A percentile compares a stretch with the other conserved stretches of the same genome.
These are phyloP conservation scores for Pararge aegeria DNA, from an alignment of 1,140 invertebrate genomes.

Conservation along the genomic window DNA sequence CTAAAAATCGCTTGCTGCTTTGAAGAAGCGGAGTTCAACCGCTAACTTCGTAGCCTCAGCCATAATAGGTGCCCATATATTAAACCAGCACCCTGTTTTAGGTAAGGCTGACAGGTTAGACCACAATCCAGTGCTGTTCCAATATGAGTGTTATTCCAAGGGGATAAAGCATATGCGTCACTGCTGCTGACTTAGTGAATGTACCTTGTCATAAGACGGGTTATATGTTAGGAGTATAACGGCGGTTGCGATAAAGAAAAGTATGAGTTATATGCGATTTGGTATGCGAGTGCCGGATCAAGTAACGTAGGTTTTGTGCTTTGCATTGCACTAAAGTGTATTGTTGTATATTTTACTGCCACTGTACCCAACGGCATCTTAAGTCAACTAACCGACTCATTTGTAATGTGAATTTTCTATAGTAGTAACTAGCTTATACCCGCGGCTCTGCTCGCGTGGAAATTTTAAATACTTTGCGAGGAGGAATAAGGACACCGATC, in stretches of 20 bases:
- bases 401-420: too few species aligned
- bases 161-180: slow-evolving; percentile 7
- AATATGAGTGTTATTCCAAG: slow-evolving; percentile 13
- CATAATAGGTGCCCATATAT: slow-evolving; percentile 44
- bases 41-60: not conserved
- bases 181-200: not conserved
- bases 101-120: slow-evolving; percentile 27
- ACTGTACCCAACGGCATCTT: too few species aligned
- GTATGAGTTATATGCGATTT: not conserved
- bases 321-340: too few species aligned
- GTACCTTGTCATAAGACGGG: slow-evolving; percentile 13
- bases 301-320: too few species aligned
- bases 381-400: too few species aligned
- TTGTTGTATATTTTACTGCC: too few species aligned
- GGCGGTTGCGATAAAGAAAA: slow-evolving; percentile 3
- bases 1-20: too few species aligned
- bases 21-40: not conserved
- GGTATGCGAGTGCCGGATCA: not conserved
- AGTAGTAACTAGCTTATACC: too few species aligned
- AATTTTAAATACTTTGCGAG: too few species aligned
- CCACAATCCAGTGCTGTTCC: slow-evolving; percentile 10
- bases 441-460: too few species aligned
- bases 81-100: slow-evolving; percentile 37
- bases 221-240: slow-evolving; percentile 4
- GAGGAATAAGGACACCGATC: too few species aligned